phyloP scores from a whole-genome alignment of 2,888 invertebrate genomes.

The Acanthopleura granulata region DNA sequence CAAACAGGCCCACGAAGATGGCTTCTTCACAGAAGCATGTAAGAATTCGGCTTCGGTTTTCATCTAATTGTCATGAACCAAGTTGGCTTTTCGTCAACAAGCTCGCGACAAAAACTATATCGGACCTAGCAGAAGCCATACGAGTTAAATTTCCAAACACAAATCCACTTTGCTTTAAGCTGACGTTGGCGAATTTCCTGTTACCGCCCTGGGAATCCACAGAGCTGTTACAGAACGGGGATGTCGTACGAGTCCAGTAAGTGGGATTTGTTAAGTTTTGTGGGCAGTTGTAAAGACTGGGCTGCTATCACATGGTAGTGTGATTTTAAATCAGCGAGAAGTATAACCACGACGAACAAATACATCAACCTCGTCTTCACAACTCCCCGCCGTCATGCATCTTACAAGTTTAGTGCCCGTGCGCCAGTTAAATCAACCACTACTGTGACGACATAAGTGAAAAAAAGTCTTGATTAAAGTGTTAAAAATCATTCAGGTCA shows the following conservation, averaged over 20 bases:
- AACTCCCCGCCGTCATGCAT: too few relatives aligned
- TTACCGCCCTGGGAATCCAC: constrained; percentile 37
- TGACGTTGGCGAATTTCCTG: constrained; percentile 30
- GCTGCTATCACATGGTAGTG: too few relatives aligned
- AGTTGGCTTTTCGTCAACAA: constrained; percentile 39
- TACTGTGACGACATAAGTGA: too few relatives aligned
- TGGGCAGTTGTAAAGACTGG: too few relatives aligned
- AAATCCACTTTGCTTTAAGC: constrained; percentile 14
- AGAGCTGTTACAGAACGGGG: constrained; percentile 36
- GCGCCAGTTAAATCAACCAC: too few relatives aligned
- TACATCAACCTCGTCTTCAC: too few relatives aligned
- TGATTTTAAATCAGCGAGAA: too few relatives aligned
- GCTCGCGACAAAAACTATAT: constrained; percentile 11
- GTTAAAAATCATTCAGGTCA: too few relatives aligned
- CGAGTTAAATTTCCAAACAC: background rate
- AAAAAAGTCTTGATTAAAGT: too few relatives aligned
- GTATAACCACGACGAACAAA: too few relatives aligned
- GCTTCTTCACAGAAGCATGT: constrained; percentile 36
- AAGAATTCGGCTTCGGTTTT: constrained; percentile 40
- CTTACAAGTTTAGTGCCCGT: too few relatives aligned
- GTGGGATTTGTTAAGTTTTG: too few relatives aligned
- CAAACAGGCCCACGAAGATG: constrained; percentile 29
- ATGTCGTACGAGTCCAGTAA: constrained; percentile 28
- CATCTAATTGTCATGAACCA: constrained; percentile 28
- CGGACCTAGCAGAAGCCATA: background rate